Percentiles rank a stretch among this genome's conserved stretches.
Conservation (phyloP, 1,140 invertebrate genomes). For the Drosophila bocqueti region DNA sequence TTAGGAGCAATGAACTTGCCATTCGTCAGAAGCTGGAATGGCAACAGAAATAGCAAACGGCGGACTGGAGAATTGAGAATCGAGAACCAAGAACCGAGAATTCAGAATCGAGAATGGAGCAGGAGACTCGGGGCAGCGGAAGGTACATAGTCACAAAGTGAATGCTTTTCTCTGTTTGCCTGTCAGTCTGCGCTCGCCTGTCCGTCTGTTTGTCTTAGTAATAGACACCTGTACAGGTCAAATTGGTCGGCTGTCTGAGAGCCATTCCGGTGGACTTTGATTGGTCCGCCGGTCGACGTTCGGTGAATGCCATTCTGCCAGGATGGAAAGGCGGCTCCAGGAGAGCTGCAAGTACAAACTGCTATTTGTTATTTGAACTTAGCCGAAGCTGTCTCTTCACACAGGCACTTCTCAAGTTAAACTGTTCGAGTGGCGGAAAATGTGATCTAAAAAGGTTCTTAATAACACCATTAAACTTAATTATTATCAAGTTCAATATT, state of each 20-base stretch:
- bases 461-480: background rate
- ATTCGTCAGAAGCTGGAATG: conserved; percentile 67
- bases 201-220: conserved; percentile 73
- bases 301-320: conserved; percentile 35
- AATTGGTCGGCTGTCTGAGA: conserved; percentile 54
- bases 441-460: conserved; percentile 10
- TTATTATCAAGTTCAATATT: background rate
- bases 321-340: conserved; percentile 33
- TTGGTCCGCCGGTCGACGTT: conserved; percentile 20
- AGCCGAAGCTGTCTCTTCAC: conserved; percentile 26
- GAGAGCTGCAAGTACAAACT: conserved; percentile 17
- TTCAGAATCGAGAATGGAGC: conserved; percentile 17
- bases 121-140: conserved; percentile 14
- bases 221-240: conserved; percentile 75
- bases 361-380: conserved; percentile 36
- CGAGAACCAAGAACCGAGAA: conserved; percentile 12
- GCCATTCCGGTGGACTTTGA: conserved; percentile 52
- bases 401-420: conserved; percentile 19
- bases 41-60: conserved; percentile 42
- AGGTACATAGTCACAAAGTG: conserved; percentile 58
- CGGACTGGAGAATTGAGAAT: conserved; percentile 42
- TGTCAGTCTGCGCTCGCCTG: conserved; percentile 38
- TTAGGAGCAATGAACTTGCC: conserved; percentile 84
- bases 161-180: conserved; percentile 67
- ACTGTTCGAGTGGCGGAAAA: conserved; percentile 3